These are phyloP conservation scores for Zoanthus gigantus DNA, from an alignment of 92 coral and sea anemone species.

Conservation along the genomic window DNA sequence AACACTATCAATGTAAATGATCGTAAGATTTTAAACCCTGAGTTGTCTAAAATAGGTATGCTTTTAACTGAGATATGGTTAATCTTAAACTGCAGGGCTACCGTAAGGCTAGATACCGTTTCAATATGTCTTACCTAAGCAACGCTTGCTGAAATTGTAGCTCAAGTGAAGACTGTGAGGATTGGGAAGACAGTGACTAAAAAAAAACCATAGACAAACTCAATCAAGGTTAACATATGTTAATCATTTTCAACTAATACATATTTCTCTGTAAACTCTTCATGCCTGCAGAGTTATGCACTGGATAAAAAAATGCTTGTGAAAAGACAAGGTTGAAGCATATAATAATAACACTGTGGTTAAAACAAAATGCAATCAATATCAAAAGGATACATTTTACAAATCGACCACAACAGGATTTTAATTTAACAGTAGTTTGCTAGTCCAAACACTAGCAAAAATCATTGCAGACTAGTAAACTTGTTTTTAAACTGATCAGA, in stretches of 20 bases:
- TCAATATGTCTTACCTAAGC: constrained; percentile 6
- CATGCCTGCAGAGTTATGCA: no score
- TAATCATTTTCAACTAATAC: not conserved
- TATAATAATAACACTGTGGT: no score
- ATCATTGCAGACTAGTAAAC: no score
- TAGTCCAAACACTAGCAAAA: no score
- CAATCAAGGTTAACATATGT: not conserved
- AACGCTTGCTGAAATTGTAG: constrained; percentile 45
- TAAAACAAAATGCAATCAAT: no score
- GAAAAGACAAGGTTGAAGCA: no score
- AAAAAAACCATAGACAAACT: constrained; percentile 3
- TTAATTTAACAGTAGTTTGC: no score
- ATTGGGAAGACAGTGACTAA: constrained; percentile 93
- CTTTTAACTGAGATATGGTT: not conserved
- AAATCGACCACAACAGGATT: no score
- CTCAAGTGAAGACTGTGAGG: constrained; percentile 91
- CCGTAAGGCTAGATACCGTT: not conserved
- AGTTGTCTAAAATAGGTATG: not conserved
- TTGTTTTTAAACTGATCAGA: no score
- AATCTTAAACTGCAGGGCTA: not conserved
- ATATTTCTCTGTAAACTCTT: not conserved
- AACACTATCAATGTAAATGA: not conserved
- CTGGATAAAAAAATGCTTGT: no score
- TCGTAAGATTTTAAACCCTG: not conserved
- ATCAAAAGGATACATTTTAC: no score